Conservation (phyloP, 1,140 invertebrate genomes). For the Tigriopus japonicus region DNA sequence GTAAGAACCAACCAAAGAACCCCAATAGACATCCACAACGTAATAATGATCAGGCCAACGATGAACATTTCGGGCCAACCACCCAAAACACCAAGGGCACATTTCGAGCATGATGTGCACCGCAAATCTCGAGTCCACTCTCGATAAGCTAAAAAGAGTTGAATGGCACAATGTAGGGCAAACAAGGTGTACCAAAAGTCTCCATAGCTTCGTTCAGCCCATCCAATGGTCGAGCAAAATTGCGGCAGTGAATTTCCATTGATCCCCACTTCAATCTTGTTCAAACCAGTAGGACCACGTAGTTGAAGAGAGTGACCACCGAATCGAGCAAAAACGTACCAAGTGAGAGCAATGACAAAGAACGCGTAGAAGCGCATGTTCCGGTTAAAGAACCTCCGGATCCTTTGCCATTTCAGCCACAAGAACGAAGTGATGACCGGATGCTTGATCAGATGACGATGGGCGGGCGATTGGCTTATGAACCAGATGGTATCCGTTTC, state of each 20-base stretch:
- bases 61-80: neutral
- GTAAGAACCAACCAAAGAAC: constrained; percentile 5
- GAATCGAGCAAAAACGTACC: constrained; percentile 12
- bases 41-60: neutral
- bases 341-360: constrained; percentile 7
- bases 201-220: neutral
- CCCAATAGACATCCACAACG: neutral
- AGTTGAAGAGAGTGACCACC: neutral
- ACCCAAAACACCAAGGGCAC: neutral
- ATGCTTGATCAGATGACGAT: constrained; percentile 46
- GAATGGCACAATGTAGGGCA: neutral
- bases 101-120: no score
- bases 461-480: constrained; percentile 39
- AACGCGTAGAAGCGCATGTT: constrained; percentile 43
- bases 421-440: constrained; percentile 54
- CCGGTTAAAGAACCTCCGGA: constrained; percentile 43
- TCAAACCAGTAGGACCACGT: no score
- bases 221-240: neutral
- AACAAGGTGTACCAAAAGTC: constrained; percentile 6
- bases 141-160: neutral
- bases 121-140: neutral
- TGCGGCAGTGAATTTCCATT: neutral
- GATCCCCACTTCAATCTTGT: neutral
- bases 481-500: constrained; percentile 42
- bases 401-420: constrained; percentile 55